Evolutionary conservation across 1,140 invertebrate genomes (phyloP).

Genomic region (Globodera rostochiensis): DNA sequence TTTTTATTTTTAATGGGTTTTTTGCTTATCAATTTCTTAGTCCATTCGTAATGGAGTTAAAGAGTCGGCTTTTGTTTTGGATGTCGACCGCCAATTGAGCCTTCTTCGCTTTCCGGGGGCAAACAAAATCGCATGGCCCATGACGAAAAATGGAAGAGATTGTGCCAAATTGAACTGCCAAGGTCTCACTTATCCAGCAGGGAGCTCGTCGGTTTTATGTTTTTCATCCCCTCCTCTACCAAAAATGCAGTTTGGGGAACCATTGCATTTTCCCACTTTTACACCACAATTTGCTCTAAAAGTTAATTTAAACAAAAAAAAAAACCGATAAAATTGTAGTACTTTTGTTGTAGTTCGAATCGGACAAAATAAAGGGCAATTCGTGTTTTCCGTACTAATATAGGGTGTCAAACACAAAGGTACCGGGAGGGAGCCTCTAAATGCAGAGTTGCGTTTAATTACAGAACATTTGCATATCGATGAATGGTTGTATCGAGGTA

Average conservation of each 20-base stretch:
- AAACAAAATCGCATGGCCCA: constrained; percentile 13
- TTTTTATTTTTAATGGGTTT: background rate
- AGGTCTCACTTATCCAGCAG: background rate
- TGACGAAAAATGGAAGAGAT: constrained; percentile 16
- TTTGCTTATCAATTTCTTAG: background rate
- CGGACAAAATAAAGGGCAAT: too few relatives aligned
- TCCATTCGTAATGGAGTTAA: constrained; percentile 29
- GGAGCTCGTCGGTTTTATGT: background rate
- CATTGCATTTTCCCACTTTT: too few relatives aligned
- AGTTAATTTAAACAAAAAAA: too few relatives aligned
- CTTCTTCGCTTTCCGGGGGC: constrained; percentile 33
- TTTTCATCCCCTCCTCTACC: background rate
- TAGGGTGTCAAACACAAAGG: too few relatives aligned
- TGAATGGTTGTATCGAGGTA: constrained; percentile 40
- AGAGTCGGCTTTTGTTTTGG: constrained; percentile 39
- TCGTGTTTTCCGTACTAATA: too few relatives aligned
- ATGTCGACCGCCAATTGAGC: constrained; percentile 34
- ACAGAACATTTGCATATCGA: constrained; percentile 31
- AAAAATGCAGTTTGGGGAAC: too few relatives aligned
- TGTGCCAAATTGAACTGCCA: constrained; percentile 28
- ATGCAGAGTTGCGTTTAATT: background rate
- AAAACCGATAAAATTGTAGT: too few relatives aligned
- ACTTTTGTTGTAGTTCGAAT: too few relatives aligned
- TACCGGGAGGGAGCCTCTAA: background rate
- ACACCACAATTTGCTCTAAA: too few relatives aligned